These are phyloP conservation scores for Apogon talboti DNA, from an alignment of 2,797 vertebrate species.

Conservation along the genomic window DNA sequence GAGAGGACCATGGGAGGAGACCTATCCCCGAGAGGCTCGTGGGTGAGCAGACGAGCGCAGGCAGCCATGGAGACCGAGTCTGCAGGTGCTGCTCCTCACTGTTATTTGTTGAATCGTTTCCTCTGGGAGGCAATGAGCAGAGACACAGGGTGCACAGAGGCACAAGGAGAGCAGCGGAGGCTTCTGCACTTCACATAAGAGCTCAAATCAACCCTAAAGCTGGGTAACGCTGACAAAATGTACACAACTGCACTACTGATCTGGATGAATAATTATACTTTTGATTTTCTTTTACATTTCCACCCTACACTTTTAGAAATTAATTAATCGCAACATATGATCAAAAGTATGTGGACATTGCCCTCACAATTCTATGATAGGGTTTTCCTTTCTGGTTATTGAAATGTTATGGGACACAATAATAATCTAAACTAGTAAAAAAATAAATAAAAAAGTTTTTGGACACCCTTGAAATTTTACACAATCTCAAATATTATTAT, in stretches of 20 bases:
- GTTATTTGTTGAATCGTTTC: constrained; percentile 62
- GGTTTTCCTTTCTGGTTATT: too few species aligned
- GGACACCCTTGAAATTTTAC: too few species aligned
- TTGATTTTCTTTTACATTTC: too few species aligned
- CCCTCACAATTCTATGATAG: too few species aligned
- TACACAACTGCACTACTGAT: too few species aligned
- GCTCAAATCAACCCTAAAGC: constrained; percentile 12
- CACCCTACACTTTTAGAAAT: too few species aligned
- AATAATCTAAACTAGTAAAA: too few species aligned
- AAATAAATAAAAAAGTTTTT: too few species aligned
- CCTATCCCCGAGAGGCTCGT: constrained; percentile 57
- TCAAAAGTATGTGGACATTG: neutral
- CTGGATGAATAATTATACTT: too few species aligned
- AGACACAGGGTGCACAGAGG: constrained; percentile 15
- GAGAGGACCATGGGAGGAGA: constrained; percentile 69
- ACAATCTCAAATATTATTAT: too few species aligned
- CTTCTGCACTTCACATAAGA: constrained; percentile 10
- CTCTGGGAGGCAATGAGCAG: constrained; percentile 41
- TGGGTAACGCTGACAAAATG: neutral
- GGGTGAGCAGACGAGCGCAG: constrained; percentile 52
- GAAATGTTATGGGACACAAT: too few species aligned
- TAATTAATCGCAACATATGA: neutral
- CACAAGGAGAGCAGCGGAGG: constrained; percentile 24
- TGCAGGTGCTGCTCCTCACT: constrained; percentile 49
- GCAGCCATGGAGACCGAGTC: constrained; percentile 68